Evolutionary conservation across 2,797 vertebrate genomes (phyloP).

Genomic region (Sphenodon punctatus): DNA sequence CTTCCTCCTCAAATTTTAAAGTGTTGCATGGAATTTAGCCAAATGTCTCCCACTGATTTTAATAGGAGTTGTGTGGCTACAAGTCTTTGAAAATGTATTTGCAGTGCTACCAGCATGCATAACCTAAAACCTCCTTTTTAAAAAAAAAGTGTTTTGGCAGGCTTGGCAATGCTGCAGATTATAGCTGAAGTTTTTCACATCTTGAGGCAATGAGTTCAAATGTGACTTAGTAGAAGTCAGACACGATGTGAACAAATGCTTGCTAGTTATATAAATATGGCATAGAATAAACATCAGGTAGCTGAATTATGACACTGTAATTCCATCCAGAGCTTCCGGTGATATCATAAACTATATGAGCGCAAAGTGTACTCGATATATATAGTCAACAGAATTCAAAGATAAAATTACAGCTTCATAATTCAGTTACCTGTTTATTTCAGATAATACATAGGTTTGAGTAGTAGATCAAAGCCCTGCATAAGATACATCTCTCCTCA

Average conservation of each 20-base stretch:
- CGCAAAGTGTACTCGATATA: constrained; percentile 20
- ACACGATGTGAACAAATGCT: constrained; percentile 28
- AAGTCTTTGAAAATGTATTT: constrained; percentile 29
- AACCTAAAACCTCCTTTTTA: background rate
- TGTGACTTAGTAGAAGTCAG: constrained; percentile 51
- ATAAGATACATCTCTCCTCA: background rate
- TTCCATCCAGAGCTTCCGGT: constrained; percentile 15
- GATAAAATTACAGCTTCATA: background rate
- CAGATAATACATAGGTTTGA: background rate
- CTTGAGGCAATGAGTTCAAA: constrained; percentile 60
- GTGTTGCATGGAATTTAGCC: background rate
- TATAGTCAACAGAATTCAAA: constrained; percentile 1
- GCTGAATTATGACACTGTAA: constrained; percentile 21
- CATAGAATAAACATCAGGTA: constrained; percentile 17
- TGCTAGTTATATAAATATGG: constrained; percentile 8
- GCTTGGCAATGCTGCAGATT: constrained; percentile 32
- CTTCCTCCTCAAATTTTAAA: constrained; percentile 34
- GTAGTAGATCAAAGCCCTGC: background rate
- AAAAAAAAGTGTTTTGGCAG: background rate
- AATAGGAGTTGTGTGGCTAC: constrained; percentile 17
- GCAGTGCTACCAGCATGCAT: background rate
- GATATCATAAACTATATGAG: constrained; percentile 11
- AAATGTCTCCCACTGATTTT: constrained; percentile 24
- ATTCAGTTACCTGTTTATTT: constrained; percentile 32
- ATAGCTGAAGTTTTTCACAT: constrained; percentile 42